Percentiles rank a stretch among this genome's conserved stretches.
Conservation (phyloP, 2,113 vertebrate species). For the Aramus guarauna region DNA sequence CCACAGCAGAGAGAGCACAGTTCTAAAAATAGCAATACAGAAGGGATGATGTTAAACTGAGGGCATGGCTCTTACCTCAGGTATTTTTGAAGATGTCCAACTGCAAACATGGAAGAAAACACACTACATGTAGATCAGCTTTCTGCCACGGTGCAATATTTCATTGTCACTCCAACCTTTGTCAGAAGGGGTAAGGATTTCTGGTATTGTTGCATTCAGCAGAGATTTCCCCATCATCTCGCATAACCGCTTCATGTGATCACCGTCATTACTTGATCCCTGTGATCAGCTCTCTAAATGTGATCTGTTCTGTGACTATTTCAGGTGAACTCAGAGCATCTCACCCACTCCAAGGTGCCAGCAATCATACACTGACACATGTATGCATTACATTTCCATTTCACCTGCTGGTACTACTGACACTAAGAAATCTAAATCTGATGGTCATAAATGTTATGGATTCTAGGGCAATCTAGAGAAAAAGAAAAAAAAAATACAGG, state of each 20-base stretch:
- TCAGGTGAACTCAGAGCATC: neutral
- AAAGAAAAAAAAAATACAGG: neutral
- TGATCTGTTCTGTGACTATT: neutral
- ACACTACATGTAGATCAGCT: neutral
- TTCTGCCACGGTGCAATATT: neutral
- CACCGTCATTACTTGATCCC: neutral
- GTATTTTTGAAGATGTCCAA: neutral
- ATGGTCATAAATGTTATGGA: neutral
- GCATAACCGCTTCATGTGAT: neutral
- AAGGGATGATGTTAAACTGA: neutral
- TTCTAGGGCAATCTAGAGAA: neutral
- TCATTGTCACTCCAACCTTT: neutral
- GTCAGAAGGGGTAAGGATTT: neutral
- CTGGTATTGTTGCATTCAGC: neutral
- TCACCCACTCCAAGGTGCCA: neutral
- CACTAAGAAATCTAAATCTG: neutral
- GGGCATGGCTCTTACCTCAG: conserved; percentile 15
- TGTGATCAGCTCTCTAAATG: neutral
- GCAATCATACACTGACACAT: neutral
- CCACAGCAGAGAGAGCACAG: neutral
- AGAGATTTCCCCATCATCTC: neutral
- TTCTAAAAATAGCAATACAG: neutral
- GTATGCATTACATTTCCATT: neutral
- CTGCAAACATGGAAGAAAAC: neutral
- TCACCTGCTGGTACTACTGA: neutral